Percentiles rank a stretch among this genome's conserved stretches.
Conservation (phyloP, 2,888 invertebrate genomes). For the Tachina fera region DNA sequence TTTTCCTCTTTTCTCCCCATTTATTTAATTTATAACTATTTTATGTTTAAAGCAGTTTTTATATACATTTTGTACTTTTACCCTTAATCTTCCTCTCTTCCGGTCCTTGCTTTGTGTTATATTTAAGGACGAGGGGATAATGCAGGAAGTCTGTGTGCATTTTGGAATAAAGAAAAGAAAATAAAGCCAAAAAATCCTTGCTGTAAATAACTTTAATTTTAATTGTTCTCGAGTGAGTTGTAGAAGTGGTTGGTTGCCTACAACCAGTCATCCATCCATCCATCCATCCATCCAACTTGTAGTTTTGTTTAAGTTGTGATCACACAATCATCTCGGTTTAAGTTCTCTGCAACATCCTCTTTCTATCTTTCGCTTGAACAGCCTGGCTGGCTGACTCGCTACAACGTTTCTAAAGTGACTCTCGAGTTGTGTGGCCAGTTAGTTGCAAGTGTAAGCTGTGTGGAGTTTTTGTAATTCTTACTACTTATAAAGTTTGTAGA, state of each 20-base stretch:
- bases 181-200: constrained; percentile 10
- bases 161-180: not conserved
- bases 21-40: constrained; percentile 60
- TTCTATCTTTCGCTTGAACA: not conserved
- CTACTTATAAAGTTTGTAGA: constrained; percentile 47
- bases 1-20: not conserved
- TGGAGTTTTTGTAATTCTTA: constrained; percentile 42
- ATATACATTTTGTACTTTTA: constrained; percentile 35
- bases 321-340: constrained; percentile 63
- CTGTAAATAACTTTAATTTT: constrained; percentile 68
- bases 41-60: constrained; percentile 23
- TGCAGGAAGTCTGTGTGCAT: constrained; percentile 28
- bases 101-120: not conserved
- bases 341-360: constrained; percentile 50
- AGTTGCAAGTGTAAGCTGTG: constrained; percentile 32
- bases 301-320: constrained; percentile 52
- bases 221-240: constrained; percentile 70
- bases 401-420: constrained; percentile 36
- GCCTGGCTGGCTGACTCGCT: not conserved
- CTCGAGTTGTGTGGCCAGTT: constrained; percentile 54
- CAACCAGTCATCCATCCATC: constrained; percentile 17
- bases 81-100: constrained; percentile 10
- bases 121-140: not conserved
- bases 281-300: constrained; percentile 35
- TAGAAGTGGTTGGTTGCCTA: constrained; percentile 46